These are phyloP conservation scores for Leptopilina syphax DNA, from an alignment of 2,888 invertebrate genomes.

Conservation along the genomic window DNA sequence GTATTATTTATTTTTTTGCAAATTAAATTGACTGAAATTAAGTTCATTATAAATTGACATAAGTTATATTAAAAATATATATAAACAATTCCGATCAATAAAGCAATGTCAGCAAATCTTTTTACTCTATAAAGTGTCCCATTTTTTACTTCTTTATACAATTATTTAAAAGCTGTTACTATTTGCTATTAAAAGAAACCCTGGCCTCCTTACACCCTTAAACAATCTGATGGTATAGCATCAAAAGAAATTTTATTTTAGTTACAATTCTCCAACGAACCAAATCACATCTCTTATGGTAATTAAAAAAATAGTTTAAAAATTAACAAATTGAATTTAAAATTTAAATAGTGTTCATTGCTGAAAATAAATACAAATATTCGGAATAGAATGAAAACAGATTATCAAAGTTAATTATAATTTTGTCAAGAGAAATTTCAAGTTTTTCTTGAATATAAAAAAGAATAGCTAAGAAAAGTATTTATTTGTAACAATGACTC, in stretches of 20 bases:
- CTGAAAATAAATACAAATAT: no score
- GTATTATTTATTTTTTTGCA: no score
- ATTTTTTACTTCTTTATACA: constrained; percentile 2
- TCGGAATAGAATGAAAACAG: no score
- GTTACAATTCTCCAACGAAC: constrained; percentile 19
- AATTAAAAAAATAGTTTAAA: neutral
- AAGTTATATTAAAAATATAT: neutral
- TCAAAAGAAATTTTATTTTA: constrained; percentile 4
- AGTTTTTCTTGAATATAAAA: neutral
- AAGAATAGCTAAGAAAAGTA: neutral
- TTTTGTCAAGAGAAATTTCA: neutral
- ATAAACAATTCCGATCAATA: neutral
- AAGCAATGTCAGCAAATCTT: neutral
- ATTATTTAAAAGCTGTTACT: constrained; percentile 6
- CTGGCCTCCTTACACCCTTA: constrained; percentile 36
- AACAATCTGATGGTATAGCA: constrained; percentile 5
- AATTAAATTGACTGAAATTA: no score
- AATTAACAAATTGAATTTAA: neutral
- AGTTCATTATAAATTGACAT: no score
- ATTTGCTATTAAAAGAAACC: constrained; percentile 28
- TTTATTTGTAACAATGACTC: constrained; percentile 12
- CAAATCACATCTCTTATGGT: neutral
- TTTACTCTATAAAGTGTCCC: neutral
- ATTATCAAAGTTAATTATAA: neutral
- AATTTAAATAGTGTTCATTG: no score